phyloP scores from a whole-genome alignment of 2,113 vertebrate species.

The Cyprichromis sp. region DNA sequence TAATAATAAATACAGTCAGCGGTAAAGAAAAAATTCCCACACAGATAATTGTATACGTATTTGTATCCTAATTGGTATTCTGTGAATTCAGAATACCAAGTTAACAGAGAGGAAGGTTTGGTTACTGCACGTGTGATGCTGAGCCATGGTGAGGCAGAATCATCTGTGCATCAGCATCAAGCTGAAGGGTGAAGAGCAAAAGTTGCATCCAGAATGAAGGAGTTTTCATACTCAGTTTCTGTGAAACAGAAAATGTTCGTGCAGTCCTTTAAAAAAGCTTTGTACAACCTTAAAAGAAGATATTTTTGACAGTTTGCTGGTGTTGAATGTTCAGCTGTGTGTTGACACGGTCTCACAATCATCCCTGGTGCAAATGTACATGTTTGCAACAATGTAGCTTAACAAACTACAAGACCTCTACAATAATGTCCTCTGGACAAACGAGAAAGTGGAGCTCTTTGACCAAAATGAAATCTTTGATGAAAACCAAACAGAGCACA shows the following conservation, averaged over 20 bases:
- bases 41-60: not conserved
- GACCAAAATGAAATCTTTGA: not conserved
- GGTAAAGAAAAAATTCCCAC: conserved; percentile 28
- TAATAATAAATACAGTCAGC: not conserved
- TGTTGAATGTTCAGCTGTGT: not conserved
- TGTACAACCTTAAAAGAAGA: not conserved
- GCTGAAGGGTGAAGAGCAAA: not conserved
- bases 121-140: not conserved
- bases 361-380: not conserved
- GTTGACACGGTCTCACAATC: not conserved
- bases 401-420: not conserved
- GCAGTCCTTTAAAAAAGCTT: not conserved
- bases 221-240: not conserved
- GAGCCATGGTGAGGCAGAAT: not conserved
- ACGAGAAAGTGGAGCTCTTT: not conserved
- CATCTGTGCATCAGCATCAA: not conserved
- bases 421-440: not conserved
- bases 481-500: not conserved
- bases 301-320: not conserved
- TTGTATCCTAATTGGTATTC: not conserved
- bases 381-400: not conserved
- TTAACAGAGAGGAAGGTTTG: not conserved
- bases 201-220: not conserved
- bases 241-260: not conserved
- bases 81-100: not conserved